A percentile compares a stretch with the other conserved stretches of the same genome.
These are phyloP conservation scores for Autographa pulchrina DNA, from an alignment of 2,888 invertebrate species.

Conservation along the genomic window DNA sequence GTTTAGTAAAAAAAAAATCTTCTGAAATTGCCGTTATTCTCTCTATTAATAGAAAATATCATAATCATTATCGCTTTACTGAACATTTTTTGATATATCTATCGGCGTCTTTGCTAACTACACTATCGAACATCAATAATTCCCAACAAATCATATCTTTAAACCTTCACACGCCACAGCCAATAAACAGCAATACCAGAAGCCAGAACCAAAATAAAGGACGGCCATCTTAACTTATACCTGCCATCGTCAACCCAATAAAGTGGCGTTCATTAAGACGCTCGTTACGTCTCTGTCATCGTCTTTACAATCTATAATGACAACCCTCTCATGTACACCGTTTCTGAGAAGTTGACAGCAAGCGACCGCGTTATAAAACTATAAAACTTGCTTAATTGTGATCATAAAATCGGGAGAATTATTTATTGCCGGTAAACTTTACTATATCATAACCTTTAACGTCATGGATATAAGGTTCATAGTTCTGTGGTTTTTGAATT, in stretches of 20 bases:
- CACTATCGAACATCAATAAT: not conserved
- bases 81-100: not conserved
- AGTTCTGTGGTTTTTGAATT: slow-evolving; percentile 26
- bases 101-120: not conserved
- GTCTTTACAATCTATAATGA: slow-evolving; percentile 85
- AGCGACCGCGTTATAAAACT: slow-evolving; percentile 77
- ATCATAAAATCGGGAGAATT: slow-evolving; percentile 76
- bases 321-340: slow-evolving; percentile 66
- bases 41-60: too few relatives aligned
- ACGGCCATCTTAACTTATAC: slow-evolving; percentile 45
- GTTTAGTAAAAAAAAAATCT: too few relatives aligned
- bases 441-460: slow-evolving; percentile 21
- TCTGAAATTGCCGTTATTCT: too few relatives aligned
- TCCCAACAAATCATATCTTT: slow-evolving; percentile 28
- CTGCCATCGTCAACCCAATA: slow-evolving; percentile 59
- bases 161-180: slow-evolving; percentile 52
- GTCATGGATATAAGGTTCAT: slow-evolving; percentile 11
- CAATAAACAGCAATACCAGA: slow-evolving; percentile 60
- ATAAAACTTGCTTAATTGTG: slow-evolving; percentile 85
- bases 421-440: slow-evolving; percentile 57
- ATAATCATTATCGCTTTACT: too few relatives aligned
- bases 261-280: slow-evolving; percentile 75
- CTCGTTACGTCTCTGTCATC: slow-evolving; percentile 85
- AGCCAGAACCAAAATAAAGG: slow-evolving; percentile 62
- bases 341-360: slow-evolving; percentile 86